These are phyloP conservation scores for Pedetes capensis DNA, from an alignment of 2,113 vertebrate species.

Conservation along the genomic window DNA sequence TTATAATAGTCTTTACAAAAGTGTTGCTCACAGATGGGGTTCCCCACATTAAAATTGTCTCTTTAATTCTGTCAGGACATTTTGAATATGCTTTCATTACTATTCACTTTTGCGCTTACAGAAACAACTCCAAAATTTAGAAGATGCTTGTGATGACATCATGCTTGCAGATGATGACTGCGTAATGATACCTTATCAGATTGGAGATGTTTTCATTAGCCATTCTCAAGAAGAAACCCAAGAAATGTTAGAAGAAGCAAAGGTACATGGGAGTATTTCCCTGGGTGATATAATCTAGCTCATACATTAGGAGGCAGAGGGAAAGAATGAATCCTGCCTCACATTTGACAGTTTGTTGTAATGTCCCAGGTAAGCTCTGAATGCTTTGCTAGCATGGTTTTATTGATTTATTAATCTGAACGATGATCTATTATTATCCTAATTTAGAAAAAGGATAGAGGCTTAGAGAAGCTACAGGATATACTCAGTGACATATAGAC, in stretches of 20 bases:
- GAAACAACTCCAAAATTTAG: conserved; percentile 96
- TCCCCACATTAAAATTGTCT: neutral
- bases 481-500: accelerated
- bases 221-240: conserved; percentile 96
- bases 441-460: neutral
- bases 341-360: accelerated
- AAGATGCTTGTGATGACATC: conserved; percentile 95
- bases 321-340: accelerated
- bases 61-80: accelerated
- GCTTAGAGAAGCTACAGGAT: neutral
- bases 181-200: conserved; percentile 93
- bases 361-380: accelerated
- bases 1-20: neutral
- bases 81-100: neutral
- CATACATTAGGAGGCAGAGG: neutral
- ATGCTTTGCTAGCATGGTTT: neutral
- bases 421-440: accelerated
- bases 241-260: conserved; percentile 95
- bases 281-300: neutral
- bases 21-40: no score
- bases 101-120: conserved; percentile 64
- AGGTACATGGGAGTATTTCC: conserved; percentile 83
- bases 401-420: neutral
- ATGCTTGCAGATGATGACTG: conserved; percentile 94
- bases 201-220: conserved; percentile 96